Percentiles rank a stretch among this genome's conserved stretches.
Conservation (phyloP, 2,113 vertebrate species). For the Notechis scutatus region DNA sequence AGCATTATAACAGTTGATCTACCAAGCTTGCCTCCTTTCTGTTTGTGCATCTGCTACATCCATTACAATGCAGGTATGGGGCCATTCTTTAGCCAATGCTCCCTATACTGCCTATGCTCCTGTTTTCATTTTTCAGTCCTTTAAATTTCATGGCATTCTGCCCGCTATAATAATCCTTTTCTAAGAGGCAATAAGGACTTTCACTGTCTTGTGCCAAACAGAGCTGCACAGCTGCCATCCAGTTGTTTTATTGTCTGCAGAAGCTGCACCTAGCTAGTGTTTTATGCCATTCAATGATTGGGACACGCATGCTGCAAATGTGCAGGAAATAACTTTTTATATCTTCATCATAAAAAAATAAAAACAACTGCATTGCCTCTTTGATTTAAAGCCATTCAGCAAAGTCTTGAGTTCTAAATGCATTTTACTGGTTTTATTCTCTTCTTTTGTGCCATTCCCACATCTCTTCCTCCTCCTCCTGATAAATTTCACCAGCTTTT, state of each 20-base stretch:
- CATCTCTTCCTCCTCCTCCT: not conserved
- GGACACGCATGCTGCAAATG: not conserved
- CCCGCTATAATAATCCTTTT: not conserved
- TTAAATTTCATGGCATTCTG: slow-evolving; percentile 2
- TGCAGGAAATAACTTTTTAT: not conserved
- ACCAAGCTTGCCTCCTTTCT: not conserved
- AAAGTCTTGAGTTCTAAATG: not conserved
- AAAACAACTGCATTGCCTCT: not conserved
- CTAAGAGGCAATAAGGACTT: not conserved
- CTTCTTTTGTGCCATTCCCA: not conserved
- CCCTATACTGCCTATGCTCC: not conserved
- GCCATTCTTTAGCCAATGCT: not conserved
- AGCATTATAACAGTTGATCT: not conserved
- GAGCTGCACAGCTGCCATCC: not conserved
- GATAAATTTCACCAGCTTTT: not conserved
- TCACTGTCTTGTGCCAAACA: slow-evolving; percentile 1
- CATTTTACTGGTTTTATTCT: not conserved
- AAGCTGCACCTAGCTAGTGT: not conserved
- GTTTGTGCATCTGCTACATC: not conserved
- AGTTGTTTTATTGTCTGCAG: slow-evolving; percentile 14
- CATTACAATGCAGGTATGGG: not conserved
- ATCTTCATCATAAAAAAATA: not conserved
- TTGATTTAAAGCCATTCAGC: not conserved
- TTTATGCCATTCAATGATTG: slow-evolving; percentile 4
- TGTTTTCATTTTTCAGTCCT: not conserved